Percentiles rank a stretch among this genome's conserved stretches.
Evolutionary conservation across 2,113 vertebrate species (phyloP).

Genomic region (Ovibos moschatus): DNA sequence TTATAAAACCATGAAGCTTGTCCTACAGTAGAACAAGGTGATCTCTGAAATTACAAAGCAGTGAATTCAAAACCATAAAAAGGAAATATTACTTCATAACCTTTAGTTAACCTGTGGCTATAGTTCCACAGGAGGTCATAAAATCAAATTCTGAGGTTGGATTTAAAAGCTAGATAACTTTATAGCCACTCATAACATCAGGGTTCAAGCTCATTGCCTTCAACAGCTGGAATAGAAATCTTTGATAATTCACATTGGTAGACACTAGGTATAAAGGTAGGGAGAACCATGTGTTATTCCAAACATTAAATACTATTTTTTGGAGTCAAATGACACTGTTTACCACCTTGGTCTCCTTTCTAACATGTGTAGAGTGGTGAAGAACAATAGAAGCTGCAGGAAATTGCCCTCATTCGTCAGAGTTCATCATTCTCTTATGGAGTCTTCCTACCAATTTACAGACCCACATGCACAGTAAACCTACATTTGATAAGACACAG

Average conservation of each 20-base stretch:
- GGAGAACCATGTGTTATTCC: neutral
- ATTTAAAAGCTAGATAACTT: slow-evolving; percentile 73
- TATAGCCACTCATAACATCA: slow-evolving; percentile 51
- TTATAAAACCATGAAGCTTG: slow-evolving; percentile 9
- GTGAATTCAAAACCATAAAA: slow-evolving; percentile 50
- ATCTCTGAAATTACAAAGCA: slow-evolving; percentile 44
- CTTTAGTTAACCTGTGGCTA: slow-evolving; percentile 70
- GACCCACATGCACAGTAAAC: neutral
- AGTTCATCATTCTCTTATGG: neutral
- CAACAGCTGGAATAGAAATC: neutral
- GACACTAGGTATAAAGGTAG: neutral
- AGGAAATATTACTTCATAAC: slow-evolving; percentile 62
- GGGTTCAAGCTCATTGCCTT: slow-evolving; percentile 55
- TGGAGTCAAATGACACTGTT: neutral
- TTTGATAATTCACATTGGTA: neutral
- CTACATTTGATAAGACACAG: neutral
- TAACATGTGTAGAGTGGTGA: neutral
- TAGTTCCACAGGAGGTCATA: slow-evolving; percentile 63
- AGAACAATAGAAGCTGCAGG: neutral
- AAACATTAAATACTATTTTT: slow-evolving; percentile 23
- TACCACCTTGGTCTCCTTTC: neutral
- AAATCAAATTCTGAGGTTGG: slow-evolving; percentile 58
- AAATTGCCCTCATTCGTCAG: neutral
- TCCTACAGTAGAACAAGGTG: slow-evolving; percentile 28
- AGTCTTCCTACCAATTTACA: neutral